Conservation (phyloP, 2,797 vertebrate genomes). For the Alcedo quadribrachys region DNA sequence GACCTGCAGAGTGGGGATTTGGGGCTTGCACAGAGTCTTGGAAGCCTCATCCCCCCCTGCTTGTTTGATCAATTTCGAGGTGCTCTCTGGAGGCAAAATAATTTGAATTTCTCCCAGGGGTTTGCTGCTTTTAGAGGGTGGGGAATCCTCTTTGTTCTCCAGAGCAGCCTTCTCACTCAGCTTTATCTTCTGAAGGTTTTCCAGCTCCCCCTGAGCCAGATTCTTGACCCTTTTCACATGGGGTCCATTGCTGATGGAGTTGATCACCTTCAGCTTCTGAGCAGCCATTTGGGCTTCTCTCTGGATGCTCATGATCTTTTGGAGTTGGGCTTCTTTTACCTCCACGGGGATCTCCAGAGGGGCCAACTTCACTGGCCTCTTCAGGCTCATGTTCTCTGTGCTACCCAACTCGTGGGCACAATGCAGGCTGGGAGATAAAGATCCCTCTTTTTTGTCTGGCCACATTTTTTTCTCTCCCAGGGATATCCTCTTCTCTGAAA, state of each 20-base stretch:
- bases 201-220: conserved; percentile 21
- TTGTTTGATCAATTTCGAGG: not conserved
- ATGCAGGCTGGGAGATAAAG: conserved; percentile 45
- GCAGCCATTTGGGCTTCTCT: conserved; percentile 65
- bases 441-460: conserved; percentile 31
- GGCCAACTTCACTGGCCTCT: conserved; percentile 79
- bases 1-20: conserved; percentile 13
- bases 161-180: conserved; percentile 15
- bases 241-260: conserved; percentile 4
- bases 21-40: not conserved
- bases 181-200: conserved; percentile 42
- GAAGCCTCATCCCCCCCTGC: not conserved
- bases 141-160: conserved; percentile 7
- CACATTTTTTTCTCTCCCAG: conserved; percentile 20
- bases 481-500: conserved; percentile 17
- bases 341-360: conserved; percentile 81
- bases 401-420: not conserved
- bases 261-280: conserved; percentile 32
- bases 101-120: conserved; percentile 63
- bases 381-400: conserved; percentile 55
- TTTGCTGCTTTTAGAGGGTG: conserved; percentile 12
- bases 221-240: conserved; percentile 58
- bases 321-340: conserved; percentile 78
- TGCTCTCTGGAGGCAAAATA: conserved; percentile 45
- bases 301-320: conserved; percentile 77